Percentiles rank a stretch among this genome's conserved stretches.
phyloP scores from a whole-genome alignment of 2,113 vertebrate species.

The Dascyllus trimaculatus region DNA sequence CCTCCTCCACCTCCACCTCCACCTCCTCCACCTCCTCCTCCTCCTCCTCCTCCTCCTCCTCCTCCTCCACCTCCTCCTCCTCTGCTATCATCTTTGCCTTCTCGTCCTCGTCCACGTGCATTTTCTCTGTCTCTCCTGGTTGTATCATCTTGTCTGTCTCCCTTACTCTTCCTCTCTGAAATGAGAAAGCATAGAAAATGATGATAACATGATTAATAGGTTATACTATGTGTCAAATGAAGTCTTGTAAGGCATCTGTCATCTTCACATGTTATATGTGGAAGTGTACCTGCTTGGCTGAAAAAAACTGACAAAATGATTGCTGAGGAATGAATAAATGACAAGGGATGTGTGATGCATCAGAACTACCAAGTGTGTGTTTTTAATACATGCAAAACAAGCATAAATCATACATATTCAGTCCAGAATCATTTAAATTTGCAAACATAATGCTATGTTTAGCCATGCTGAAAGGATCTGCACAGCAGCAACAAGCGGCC shows the following conservation, averaged over 20 bases:
- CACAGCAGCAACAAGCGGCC: slow-evolving; percentile 3
- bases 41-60: slow-evolving; percentile 76
- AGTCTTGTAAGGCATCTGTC: slow-evolving; percentile 23
- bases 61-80: slow-evolving; percentile 82
- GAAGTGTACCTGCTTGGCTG: slow-evolving; percentile 12
- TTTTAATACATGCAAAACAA: slow-evolving; percentile 24
- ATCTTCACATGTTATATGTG: slow-evolving; percentile 20
- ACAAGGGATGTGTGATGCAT: slow-evolving; percentile 27
- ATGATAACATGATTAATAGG: slow-evolving; percentile 1
- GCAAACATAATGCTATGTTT: slow-evolving; percentile 30
- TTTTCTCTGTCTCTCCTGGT: slow-evolving; percentile 85
- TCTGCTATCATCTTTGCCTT: slow-evolving; percentile 57
- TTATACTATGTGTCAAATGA: slow-evolving; percentile 19
- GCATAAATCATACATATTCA: slow-evolving; percentile 5
- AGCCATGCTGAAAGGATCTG: background rate
- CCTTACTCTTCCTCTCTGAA: slow-evolving; percentile 83
- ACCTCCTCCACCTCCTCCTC: slow-evolving; percentile 65
- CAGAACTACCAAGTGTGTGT: background rate
- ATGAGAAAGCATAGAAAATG: slow-evolving; percentile 30
- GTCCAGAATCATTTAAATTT: slow-evolving; percentile 29
- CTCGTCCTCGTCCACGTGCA: slow-evolving; percentile 46
- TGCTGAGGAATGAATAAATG: slow-evolving; percentile 19
- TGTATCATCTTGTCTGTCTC: slow-evolving; percentile 77
- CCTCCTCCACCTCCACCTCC: slow-evolving; percentile 80
- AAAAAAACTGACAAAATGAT: slow-evolving; percentile 4